Base-by-base conservation (phyloP, 2,888 invertebrate species). In the Leucoma salicis region DNA sequence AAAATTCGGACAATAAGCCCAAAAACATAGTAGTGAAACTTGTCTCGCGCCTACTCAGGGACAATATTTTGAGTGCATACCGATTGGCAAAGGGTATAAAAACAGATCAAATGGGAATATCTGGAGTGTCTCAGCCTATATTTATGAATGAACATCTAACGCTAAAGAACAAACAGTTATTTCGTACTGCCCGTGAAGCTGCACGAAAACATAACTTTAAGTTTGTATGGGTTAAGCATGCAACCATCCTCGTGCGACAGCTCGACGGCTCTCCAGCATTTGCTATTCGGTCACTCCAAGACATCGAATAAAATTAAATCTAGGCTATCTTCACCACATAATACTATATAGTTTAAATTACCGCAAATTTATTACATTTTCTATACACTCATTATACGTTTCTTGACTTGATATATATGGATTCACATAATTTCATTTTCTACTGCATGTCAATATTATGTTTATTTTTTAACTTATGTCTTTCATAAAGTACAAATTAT, bases 1-100 rank as follows among this genome's bases (percentile, higher is more conserved):
- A 21, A 7, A 18, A 6, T 5, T 2, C 6, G 13, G 13, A 21
- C 5, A 21, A 18, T 21, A 5, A 15, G 8, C 21, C 33, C 4
- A 31, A 33, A 24, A 33, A 33, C 10, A 21, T 33, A 0, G 10
- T 33, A 5, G 21, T 33, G 12, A 33, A 33, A 21, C 11, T 33
- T 24, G 2, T 11, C 2, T 33, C 33, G 6, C 33, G 33, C 11
- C 8, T 33, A 21, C 21, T 13, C 4, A 21, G 21, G 8, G 33
- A 33, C 13, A 25, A 34, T 14, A 1, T 34, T 1, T 4, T 34
- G 1, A 34, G 24, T 6, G 14, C 34, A 42, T 49, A 45, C 42
- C 49, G 51, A 39, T 39, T 2, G 37, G 8, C 8, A 5, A 33
- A 12, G 49, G 21, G 34, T 3, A 15, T 34, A 4, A 34, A 25